Conservation (phyloP, 2,797 vertebrate genomes). For the Sebastolobus alascanus region DNA sequence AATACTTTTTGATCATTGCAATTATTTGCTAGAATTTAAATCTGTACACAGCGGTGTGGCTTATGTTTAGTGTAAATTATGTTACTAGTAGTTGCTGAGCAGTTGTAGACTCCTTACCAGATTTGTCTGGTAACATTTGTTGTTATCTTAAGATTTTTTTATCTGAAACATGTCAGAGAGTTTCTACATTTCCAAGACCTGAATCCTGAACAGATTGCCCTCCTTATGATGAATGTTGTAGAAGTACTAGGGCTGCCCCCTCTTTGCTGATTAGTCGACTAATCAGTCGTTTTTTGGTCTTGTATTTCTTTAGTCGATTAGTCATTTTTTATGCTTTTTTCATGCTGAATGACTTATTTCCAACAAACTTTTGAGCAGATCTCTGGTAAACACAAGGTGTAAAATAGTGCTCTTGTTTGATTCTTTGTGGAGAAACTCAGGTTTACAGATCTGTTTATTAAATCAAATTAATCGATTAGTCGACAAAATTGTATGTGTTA, state of each 20-base stretch:
- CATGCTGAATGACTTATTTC: too few relatives aligned
- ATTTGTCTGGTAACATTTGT: not conserved
- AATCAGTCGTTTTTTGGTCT: too few relatives aligned
- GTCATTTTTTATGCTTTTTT: too few relatives aligned
- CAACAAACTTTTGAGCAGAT: accelerated
- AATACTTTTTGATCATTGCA: not conserved
- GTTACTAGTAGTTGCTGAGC: not conserved
- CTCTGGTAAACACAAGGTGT: too few relatives aligned
- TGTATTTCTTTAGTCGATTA: too few relatives aligned
- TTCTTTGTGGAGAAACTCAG: too few relatives aligned
- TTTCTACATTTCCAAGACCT: not conserved
- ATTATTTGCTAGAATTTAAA: not conserved
- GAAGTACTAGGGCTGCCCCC: too few relatives aligned
- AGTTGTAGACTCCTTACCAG: not conserved
- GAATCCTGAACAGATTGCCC: not conserved
- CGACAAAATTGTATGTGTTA: too few relatives aligned
- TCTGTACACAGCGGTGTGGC: not conserved
- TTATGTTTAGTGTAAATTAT: not conserved
- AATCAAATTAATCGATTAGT: too few relatives aligned
- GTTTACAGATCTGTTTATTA: too few relatives aligned
- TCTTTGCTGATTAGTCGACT: too few relatives aligned
- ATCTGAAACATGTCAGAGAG: not conserved
- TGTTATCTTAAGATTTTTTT: not conserved
- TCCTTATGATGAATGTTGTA: not conserved
- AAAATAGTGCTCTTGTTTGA: too few relatives aligned